Percentiles rank a stretch among this genome's conserved stretches.
phyloP scores from a whole-genome alignment of 2,113 vertebrate species.

The Sinocyclocheilus anophthalmus region DNA sequence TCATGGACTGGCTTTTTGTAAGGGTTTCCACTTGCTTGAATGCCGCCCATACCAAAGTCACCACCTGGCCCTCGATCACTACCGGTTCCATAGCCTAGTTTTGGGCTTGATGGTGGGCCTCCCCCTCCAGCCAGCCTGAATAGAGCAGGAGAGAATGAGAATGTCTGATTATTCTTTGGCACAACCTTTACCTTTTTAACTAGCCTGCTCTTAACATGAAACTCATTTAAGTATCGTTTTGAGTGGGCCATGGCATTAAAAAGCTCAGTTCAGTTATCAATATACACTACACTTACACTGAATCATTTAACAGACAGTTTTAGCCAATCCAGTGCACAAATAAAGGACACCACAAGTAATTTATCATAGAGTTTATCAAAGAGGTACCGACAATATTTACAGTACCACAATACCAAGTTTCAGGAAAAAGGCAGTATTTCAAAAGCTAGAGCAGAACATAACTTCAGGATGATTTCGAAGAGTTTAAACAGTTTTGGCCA shows the following conservation, averaged over 20 bases:
- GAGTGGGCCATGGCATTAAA: neutral
- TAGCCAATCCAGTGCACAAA: neutral
- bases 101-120: conserved; percentile 42
- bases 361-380: neutral
- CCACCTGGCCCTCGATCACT: conserved; percentile 57
- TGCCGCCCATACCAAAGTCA: conserved; percentile 56
- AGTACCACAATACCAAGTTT: neutral
- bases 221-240: neutral
- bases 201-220: neutral
- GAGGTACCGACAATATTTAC: neutral
- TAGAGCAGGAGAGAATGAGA: neutral
- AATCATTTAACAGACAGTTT: no score
- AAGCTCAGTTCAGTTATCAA: neutral
- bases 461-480: neutral
- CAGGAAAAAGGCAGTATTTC: neutral
- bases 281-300: neutral
- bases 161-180: neutral
- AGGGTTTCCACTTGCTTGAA: conserved; percentile 63
- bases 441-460: neutral
- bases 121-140: conserved; percentile 49
- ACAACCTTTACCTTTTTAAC: neutral
- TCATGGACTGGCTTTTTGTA: conserved; percentile 74
- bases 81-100: conserved; percentile 43
- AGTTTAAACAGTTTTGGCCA: neutral
- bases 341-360: neutral